phyloP scores from a whole-genome alignment of 2,888 invertebrate species.

The Myopa tessellatipennis region DNA sequence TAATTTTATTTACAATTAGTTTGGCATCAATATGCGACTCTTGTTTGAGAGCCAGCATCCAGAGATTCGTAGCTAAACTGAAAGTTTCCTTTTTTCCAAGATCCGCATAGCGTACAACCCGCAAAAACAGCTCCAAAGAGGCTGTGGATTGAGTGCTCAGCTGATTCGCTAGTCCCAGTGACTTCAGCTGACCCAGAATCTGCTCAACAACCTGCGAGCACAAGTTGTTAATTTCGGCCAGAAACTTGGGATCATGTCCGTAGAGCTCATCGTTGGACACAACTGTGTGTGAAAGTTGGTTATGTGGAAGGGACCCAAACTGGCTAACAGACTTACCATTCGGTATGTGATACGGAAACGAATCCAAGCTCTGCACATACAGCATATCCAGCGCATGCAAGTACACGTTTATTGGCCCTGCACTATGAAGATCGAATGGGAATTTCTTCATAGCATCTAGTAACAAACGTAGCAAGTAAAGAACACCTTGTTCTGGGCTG shows the following conservation, averaged over 20 bases:
- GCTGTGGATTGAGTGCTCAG: slow-evolving; percentile 77
- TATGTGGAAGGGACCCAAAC: neutral
- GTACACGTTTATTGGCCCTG: slow-evolving; percentile 77
- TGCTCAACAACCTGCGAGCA: slow-evolving; percentile 82
- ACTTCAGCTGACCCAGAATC: slow-evolving; percentile 76
- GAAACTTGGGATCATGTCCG: slow-evolving; percentile 88
- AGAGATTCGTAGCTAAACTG: slow-evolving; percentile 81
- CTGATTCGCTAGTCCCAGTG: slow-evolving; percentile 76
- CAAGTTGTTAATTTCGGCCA: slow-evolving; percentile 82
- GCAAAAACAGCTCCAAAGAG: slow-evolving; percentile 79
- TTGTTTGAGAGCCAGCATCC: slow-evolving; percentile 82
- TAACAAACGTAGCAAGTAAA: slow-evolving; percentile 83
- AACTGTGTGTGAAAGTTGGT: slow-evolving; percentile 69
- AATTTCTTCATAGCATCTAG: slow-evolving; percentile 83
- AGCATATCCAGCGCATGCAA: slow-evolving; percentile 82
- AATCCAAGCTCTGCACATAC: slow-evolving; percentile 82
- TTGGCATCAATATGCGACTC: slow-evolving; percentile 71
- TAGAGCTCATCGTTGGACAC: slow-evolving; percentile 94
- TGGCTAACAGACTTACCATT: slow-evolving; percentile 68
- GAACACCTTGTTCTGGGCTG: slow-evolving; percentile 87
- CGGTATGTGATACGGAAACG: slow-evolving; percentile 87
- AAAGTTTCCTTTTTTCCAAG: slow-evolving; percentile 73
- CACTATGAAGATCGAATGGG: slow-evolving; percentile 77
- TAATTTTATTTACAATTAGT: slow-evolving; percentile 56
- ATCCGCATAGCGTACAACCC: slow-evolving; percentile 76